Evolutionary conservation across 2,113 vertebrate species (phyloP), one percentile per base, ranked within the genome.

Genomic region (Coryphaenoides rupestris): DNA sequence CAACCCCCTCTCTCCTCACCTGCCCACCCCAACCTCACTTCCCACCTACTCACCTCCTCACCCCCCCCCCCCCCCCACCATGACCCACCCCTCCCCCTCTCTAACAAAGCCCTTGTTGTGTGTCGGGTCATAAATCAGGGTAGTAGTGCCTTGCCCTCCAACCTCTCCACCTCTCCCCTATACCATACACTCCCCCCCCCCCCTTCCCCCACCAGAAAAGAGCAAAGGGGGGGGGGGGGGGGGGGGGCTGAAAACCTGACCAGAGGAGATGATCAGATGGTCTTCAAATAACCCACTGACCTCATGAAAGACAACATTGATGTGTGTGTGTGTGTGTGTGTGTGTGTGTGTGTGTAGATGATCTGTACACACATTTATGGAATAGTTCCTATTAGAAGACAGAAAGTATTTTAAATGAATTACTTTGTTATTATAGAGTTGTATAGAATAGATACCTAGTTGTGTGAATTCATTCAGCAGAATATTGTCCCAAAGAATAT

Each of bases 71-170:
- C 14, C 47, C 13, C 47, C 47, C 40, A 45, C 13, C 40, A 45
- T n/a, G n/a, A n/a, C 47, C n/a, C n/a, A 45, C 40, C 5, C 40
- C 13, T 28, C 26, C 17, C 10, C 53, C 33, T 21, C 72, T 16
- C 73, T 74, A 81, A 84, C 87, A 82, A 80, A 84, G 86, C 53
- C 73, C 82, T 65, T 78, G 74, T 61, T 40, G 3, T 66, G 47
- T 61, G 50, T 62, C 33, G 19, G 83, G 74, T 73, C 78, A 84
- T 91, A 92, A 92, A 91, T 92, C 90, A 91, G 85, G 68, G 73
- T 69, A 66, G 63, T 65, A 72, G 81, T 28, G 65, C 82, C 79
- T 86, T 89, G 87, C 82, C 81, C 75, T 85, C 49, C 63, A 69
- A 49, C 47, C 14, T 16, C 47, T n/a, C 47, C 47, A 2, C 2